Conservation (phyloP, 2,888 invertebrate species). For the Stenurella melanura region DNA sequence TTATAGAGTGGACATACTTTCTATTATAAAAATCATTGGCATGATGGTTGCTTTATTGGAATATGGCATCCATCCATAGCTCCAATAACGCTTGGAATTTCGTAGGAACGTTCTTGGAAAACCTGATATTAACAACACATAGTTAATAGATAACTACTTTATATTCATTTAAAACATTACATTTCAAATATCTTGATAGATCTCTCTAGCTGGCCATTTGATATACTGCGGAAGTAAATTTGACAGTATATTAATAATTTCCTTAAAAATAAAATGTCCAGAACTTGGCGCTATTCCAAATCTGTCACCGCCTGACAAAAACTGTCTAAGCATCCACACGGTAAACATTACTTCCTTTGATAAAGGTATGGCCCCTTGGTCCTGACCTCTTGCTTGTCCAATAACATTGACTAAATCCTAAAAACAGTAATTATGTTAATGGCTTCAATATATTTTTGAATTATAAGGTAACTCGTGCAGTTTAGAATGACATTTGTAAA, state of each 20-base stretch:
- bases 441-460: neutral
- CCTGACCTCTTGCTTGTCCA: neutral
- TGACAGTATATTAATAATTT: neutral
- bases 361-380: neutral
- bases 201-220: neutral
- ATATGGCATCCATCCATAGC: no score
- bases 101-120: neutral
- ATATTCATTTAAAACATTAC: neutral
- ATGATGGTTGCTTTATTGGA: constrained; percentile 9
- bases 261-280: neutral
- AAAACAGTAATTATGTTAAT: neutral
- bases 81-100: neutral
- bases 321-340: neutral
- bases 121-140: neutral
- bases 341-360: neutral
- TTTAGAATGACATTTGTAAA: neutral
- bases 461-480: neutral
- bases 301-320: neutral
- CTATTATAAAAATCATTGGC: constrained; percentile 5
- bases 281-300: constrained; percentile 5
- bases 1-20: constrained; percentile 10
- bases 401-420: constrained; percentile 5
- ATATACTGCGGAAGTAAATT: neutral
- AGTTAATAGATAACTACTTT: neutral
- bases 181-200: neutral